Conservation (phyloP, 64 coral and sea anemone species). For the Montipora sp. region DNA sequence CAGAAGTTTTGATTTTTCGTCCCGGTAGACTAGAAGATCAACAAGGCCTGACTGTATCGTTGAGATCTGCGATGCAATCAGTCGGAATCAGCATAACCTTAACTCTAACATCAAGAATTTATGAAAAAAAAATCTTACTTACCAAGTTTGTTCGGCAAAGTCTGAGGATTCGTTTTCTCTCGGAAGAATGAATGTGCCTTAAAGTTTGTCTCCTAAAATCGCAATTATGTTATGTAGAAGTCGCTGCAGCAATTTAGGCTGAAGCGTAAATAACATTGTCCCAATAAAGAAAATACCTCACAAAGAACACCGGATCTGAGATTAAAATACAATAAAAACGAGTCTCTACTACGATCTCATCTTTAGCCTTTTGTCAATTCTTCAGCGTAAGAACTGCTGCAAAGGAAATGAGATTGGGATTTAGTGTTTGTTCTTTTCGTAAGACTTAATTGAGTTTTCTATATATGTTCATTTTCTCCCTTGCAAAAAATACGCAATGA, state of each 20-base stretch:
- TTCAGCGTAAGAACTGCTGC: not conserved
- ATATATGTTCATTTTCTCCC: not conserved
- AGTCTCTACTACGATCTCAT: not conserved
- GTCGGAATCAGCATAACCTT: too few relatives aligned
- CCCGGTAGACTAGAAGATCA: too few relatives aligned
- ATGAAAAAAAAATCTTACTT: not conserved
- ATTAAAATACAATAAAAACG: not conserved
- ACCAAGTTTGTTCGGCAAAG: not conserved
- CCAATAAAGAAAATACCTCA: not conserved
- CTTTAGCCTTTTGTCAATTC: not conserved
- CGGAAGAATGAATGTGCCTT: not conserved
- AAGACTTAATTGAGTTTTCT: constrained; percentile 18
- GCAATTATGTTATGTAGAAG: constrained; percentile 21
- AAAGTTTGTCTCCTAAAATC: not conserved
- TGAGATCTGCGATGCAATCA: too few relatives aligned
- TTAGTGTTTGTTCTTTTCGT: constrained; percentile 9
- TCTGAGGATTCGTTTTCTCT: not conserved
- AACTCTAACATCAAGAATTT: not conserved
- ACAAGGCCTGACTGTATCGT: too few relatives aligned
- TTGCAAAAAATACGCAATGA: not conserved
- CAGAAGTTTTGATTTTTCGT: too few relatives aligned
- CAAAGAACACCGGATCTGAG: constrained; percentile 7
- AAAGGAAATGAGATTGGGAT: constrained; percentile 10
- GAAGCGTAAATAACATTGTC: constrained; percentile 9
- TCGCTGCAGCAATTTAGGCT: not conserved